Percentiles rank a stretch among this genome's conserved stretches.
These are phyloP conservation scores for Spilarctia lutea DNA, from an alignment of 2,888 invertebrate species.

Conservation along the genomic window DNA sequence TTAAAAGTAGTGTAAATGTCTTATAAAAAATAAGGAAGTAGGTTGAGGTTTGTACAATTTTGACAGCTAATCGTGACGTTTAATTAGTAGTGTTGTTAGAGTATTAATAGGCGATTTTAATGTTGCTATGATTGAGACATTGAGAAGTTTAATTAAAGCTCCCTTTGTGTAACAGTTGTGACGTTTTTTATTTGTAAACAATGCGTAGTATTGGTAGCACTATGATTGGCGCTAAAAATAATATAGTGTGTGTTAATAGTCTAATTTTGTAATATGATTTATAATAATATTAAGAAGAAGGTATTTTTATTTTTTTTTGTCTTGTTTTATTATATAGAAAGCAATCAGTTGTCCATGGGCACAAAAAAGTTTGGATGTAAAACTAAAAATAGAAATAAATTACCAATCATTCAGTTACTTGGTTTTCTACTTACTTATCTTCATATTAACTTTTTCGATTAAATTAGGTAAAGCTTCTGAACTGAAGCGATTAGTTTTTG, in stretches of 20 bases:
- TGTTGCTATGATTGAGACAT: constrained; percentile 31
- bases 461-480: not conserved
- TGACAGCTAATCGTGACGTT: constrained; percentile 63
- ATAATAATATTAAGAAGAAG: too few species aligned
- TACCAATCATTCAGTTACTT: not conserved
- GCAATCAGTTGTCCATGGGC: too few species aligned
- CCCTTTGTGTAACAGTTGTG: constrained; percentile 10
- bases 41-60: constrained; percentile 55
- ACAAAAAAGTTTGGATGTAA: too few species aligned
- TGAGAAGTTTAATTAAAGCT: constrained; percentile 44
- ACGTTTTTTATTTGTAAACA: not conserved
- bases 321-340: not conserved
- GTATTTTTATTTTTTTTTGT: too few species aligned
- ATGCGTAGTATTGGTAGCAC: not conserved
- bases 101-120: constrained; percentile 40
- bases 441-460: not conserved
- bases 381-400: not conserved
- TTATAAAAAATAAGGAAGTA: constrained; percentile 56
- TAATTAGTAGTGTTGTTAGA: constrained; percentile 70
- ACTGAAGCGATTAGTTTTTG: not conserved
- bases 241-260: not conserved
- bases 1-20: constrained; percentile 77
- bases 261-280: too few species aligned
- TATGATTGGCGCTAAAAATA: not conserved
- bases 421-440: not conserved